A percentile compares a stretch with the other conserved stretches of the same genome.
Evolutionary conservation across 2,888 invertebrate species (phyloP).

Genomic region (Oxytorus armatus): DNA sequence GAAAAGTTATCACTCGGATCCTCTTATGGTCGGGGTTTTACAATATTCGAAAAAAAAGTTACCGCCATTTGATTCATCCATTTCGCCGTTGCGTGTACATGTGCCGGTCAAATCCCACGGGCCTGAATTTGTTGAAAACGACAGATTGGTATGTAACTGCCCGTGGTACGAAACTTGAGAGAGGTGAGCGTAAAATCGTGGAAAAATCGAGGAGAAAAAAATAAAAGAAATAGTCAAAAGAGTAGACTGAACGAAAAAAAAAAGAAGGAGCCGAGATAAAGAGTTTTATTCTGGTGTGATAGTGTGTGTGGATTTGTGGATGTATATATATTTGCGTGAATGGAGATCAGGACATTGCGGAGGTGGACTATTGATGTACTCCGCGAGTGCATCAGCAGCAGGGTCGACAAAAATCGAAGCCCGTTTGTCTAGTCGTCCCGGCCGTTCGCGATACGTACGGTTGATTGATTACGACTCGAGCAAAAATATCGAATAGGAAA

Average conservation of each 20-base stretch:
- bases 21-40: neutral
- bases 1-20: neutral
- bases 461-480: slow-evolving; percentile 72
- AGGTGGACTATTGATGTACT: slow-evolving; percentile 55
- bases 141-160: neutral
- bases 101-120: neutral
- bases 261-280: slow-evolving; percentile 23
- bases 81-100: neutral
- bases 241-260: slow-evolving; percentile 19
- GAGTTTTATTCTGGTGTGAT: neutral
- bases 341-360: slow-evolving; percentile 28
- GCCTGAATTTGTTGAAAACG: slow-evolving; percentile 8
- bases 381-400: slow-evolving; percentile 61
- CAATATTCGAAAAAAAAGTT: slow-evolving; percentile 10
- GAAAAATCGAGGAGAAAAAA: slow-evolving; percentile 34
- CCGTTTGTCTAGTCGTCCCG: slow-evolving; percentile 64
- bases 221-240: slow-evolving; percentile 3
- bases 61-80: slow-evolving; percentile 20
- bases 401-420: slow-evolving; percentile 64
- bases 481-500: slow-evolving; percentile 60
- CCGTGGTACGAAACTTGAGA: slow-evolving; percentile 30
- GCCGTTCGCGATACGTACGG: slow-evolving; percentile 61
- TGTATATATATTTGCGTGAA: slow-evolving; percentile 4
- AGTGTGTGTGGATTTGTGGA: neutral
- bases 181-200: slow-evolving; percentile 27